Evolutionary conservation across 2,888 invertebrate species (phyloP).

Genomic region (Eilema depressum): DNA sequence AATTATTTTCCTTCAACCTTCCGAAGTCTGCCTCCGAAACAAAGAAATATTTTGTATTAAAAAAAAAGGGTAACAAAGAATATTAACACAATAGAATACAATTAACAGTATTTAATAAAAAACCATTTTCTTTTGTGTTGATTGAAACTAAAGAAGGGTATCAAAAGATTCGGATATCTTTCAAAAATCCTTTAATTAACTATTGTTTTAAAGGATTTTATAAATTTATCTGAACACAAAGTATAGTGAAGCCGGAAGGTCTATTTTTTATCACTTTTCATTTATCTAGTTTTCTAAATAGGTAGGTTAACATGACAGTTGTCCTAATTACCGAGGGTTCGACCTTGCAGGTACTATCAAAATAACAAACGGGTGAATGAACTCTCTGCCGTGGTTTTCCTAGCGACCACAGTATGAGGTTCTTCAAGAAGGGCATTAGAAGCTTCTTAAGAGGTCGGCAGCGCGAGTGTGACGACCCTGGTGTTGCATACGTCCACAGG

Average conservation of each 20-base stretch:
- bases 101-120: slow-evolving; percentile 15
- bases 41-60: neutral
- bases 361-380: too few relatives aligned
- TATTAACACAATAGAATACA: slow-evolving; percentile 15
- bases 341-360: too few relatives aligned
- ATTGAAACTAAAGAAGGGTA: neutral
- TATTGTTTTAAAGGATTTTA: slow-evolving; percentile 12
- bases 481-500: too few relatives aligned
- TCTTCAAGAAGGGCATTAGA: too few relatives aligned
- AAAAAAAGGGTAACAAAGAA: slow-evolving; percentile 5
- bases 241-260: neutral
- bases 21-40: neutral
- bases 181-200: slow-evolving; percentile 10
- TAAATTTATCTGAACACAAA: neutral
- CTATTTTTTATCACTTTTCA: too few relatives aligned
- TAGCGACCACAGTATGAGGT: too few relatives aligned
- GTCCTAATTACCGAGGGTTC: too few relatives aligned
- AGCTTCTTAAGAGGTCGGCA: too few relatives aligned
- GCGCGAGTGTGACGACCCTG: too few relatives aligned
- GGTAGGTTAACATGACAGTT: too few relatives aligned
- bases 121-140: slow-evolving; percentile 12
- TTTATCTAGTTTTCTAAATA: too few relatives aligned
- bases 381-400: too few relatives aligned
- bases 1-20: neutral
- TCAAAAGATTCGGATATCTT: slow-evolving; percentile 13